Evolutionary conservation across 2,888 invertebrate species (phyloP).

Genomic region (Metalampra italica): DNA sequence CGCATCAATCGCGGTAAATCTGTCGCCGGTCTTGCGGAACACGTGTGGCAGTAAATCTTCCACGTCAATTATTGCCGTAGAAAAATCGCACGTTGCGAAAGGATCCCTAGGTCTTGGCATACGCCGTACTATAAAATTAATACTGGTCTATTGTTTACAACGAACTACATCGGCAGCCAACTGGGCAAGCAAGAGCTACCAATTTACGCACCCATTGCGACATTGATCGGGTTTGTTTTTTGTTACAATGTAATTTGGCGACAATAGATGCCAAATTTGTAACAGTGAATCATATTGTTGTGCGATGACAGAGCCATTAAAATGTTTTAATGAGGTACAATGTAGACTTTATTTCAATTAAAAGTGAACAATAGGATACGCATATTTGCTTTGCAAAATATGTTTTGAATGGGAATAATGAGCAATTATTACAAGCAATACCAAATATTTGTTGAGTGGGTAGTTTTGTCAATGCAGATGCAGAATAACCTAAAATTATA

Average conservation of each 20-base stretch:
- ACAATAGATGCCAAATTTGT: conserved; percentile 13
- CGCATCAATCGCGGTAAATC: conserved; percentile 1
- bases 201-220: conserved; percentile 26
- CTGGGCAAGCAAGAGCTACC: conserved; percentile 20
- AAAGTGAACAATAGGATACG: no score
- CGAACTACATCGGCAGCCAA: conserved; percentile 18
- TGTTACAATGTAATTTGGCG: conserved; percentile 6
- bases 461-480: no score
- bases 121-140: conserved; percentile 25
- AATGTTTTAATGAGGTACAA: background rate
- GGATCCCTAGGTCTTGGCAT: conserved; percentile 23
- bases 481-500: no score
- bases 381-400: background rate
- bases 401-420: no score
- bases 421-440: no score
- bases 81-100: conserved; percentile 10
- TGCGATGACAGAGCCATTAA: background rate
- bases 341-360: background rate
- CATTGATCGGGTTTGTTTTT: conserved; percentile 20
- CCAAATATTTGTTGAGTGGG: no score
- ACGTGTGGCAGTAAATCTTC: background rate
- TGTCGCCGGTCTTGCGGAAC: background rate
- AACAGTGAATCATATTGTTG: conserved; percentile 7
- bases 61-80: background rate
- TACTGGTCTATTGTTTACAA: conserved; percentile 31